A percentile compares a stretch with the other conserved stretches of the same genome.
Evolutionary conservation across 2,888 invertebrate genomes (phyloP).

Genomic region (Pammene fasciana): DNA sequence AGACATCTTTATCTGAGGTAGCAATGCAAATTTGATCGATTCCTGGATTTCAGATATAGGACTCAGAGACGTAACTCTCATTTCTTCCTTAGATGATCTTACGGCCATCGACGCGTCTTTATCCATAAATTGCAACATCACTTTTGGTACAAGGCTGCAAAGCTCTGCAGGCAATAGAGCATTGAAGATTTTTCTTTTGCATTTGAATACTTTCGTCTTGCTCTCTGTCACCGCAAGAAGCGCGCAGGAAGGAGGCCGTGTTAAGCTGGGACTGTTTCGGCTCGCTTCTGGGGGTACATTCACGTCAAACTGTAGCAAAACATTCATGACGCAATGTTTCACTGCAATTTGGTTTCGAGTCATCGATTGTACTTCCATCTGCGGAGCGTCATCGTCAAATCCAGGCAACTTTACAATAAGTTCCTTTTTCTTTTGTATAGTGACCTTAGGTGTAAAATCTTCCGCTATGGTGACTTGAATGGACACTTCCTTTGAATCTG

Average conservation of each 20-base stretch:
- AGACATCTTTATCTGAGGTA: slow-evolving; percentile 39
- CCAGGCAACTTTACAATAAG: slow-evolving; percentile 54
- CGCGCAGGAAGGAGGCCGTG: slow-evolving; percentile 52
- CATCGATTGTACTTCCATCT: slow-evolving; percentile 59
- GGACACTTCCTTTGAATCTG: slow-evolving; percentile 54
- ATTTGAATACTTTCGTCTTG: slow-evolving; percentile 64
- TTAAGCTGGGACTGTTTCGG: slow-evolving; percentile 44
- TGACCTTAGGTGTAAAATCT: slow-evolving; percentile 44
- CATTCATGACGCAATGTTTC: slow-evolving; percentile 66
- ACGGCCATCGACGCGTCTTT: slow-evolving; percentile 43
- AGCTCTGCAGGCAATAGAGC: slow-evolving; percentile 71
- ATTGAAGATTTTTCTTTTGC: slow-evolving; percentile 65
- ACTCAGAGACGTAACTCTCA: slow-evolving; percentile 51
- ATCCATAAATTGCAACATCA: slow-evolving; percentile 58
- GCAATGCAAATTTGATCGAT: slow-evolving; percentile 36
- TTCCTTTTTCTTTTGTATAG: slow-evolving; percentile 44
- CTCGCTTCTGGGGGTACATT: slow-evolving; percentile 51
- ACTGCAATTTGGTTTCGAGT: slow-evolving; percentile 63
- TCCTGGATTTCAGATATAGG: slow-evolving; percentile 49
- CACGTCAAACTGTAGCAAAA: slow-evolving; percentile 70
- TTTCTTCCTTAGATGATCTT: slow-evolving; percentile 41
- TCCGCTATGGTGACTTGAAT: slow-evolving; percentile 52
- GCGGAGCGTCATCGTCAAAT: slow-evolving; percentile 58
- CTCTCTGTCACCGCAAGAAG: slow-evolving; percentile 55
- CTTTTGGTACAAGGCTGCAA: slow-evolving; percentile 68